Evolutionary conservation across 2,113 vertebrate species (phyloP).

Genomic region (Leucopsar rothschildi): DNA sequence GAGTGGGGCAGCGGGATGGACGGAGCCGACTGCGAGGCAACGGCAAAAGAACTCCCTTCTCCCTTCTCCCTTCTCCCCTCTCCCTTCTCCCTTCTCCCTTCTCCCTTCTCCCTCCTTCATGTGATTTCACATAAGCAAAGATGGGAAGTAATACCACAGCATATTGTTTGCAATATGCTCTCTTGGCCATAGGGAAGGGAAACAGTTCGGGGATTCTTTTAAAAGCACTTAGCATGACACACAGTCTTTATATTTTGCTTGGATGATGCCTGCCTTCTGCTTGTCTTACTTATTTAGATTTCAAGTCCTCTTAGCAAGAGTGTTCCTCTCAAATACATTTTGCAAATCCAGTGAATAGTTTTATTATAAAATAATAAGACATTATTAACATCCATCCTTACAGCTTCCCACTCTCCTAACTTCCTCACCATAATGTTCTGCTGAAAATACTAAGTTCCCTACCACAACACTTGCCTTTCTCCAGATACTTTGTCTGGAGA

Average conservation of each 20-base stretch:
- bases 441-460: not conserved
- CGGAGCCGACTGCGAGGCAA: not conserved
- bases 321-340: not conserved
- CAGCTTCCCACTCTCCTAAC: not conserved
- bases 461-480: not conserved
- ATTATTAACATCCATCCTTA: not conserved
- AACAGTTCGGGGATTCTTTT: slow-evolving; percentile 43
- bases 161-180: slow-evolving; percentile 60
- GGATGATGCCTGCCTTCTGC: slow-evolving; percentile 50
- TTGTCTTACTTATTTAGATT: slow-evolving; percentile 42
- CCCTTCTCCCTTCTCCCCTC: not conserved
- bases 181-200: slow-evolving; percentile 52
- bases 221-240: slow-evolving; percentile 46
- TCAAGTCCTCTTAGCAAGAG: not conserved
- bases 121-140: slow-evolving; percentile 42
- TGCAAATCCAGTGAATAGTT: not conserved
- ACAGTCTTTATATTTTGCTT: slow-evolving; percentile 48
- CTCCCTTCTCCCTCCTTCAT: not conserved
- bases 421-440: not conserved
- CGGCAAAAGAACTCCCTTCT: not conserved
- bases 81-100: not conserved
- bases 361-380: slow-evolving; percentile 19
- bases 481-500: not conserved
- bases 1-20: not conserved
- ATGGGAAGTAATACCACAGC: slow-evolving; percentile 31